Conservation (phyloP, 2,888 invertebrate species). For the Lycocerus yunnanus region DNA sequence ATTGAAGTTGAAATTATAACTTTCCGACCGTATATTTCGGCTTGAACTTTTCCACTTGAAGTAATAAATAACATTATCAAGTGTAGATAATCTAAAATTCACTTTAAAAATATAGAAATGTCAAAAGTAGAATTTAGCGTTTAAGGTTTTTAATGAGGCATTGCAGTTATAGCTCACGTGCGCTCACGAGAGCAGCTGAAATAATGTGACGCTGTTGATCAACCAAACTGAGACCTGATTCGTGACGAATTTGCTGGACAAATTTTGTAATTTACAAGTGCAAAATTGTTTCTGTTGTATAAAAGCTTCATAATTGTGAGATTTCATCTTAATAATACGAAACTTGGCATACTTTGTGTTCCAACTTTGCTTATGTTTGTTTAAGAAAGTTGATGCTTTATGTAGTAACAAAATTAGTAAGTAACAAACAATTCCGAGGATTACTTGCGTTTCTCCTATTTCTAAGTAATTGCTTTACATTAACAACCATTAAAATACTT, state of each 20-base stretch:
- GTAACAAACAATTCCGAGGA: background rate
- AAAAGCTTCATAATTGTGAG: background rate
- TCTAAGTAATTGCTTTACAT: background rate
- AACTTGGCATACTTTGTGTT: background rate
- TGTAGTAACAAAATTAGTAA: background rate
- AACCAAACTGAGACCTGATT: background rate
- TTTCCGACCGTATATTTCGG: background rate
- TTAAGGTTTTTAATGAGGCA: background rate
- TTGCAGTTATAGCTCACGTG: background rate
- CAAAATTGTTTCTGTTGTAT: background rate
- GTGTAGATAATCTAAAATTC: background rate
- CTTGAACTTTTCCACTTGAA: background rate
- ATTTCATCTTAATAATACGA: background rate
- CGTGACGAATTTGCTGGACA: background rate
- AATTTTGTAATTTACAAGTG: background rate
- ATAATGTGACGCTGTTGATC: background rate
- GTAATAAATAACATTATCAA: background rate
- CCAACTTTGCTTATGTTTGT: background rate
- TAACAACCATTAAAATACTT: background rate
- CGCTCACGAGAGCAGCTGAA: background rate
- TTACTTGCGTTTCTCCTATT: background rate
- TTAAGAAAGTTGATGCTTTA: background rate
- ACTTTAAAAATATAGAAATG: background rate
- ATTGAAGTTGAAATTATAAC: background rate
- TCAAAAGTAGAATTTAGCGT: background rate